Evolutionary conservation across 2,113 vertebrate genomes (phyloP).

Genomic region (Vimba vimba): DNA sequence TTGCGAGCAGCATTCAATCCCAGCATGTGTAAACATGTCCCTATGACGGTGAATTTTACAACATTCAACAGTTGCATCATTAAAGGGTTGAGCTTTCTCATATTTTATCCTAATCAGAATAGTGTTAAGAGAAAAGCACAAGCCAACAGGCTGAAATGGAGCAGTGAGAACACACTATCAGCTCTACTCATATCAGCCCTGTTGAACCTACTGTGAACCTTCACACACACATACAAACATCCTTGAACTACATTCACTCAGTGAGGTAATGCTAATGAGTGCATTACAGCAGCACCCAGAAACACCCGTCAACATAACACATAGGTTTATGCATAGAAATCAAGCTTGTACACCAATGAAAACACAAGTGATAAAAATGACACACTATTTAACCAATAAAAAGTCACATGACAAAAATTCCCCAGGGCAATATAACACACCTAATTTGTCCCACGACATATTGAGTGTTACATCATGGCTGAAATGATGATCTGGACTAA

Average conservation of each 20-base stretch:
- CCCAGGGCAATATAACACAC: background rate
- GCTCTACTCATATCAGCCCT: constrained; percentile 46
- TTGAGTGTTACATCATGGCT: background rate
- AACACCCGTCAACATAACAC: background rate
- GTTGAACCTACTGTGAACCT: constrained; percentile 53
- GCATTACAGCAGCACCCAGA: background rate
- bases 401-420: no score
- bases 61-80: background rate
- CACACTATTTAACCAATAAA: background rate
- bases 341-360: background rate
- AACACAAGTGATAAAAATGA: background rate
- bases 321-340: background rate
- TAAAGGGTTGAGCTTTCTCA: background rate
- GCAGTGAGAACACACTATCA: constrained; percentile 62
- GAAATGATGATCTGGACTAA: background rate
- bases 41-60: background rate
- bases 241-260: constrained; percentile 17
- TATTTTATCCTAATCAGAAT: background rate
- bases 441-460: background rate
- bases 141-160: background rate
- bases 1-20: background rate
- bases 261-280: background rate
- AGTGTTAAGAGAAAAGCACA: background rate
- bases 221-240: constrained; percentile 37
- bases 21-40: constrained; percentile 35